A percentile compares a stretch with the other conserved stretches of the same genome.
phyloP scores from a whole-genome alignment of 2,113 vertebrate genomes.

The Bungarus multicinctus region DNA sequence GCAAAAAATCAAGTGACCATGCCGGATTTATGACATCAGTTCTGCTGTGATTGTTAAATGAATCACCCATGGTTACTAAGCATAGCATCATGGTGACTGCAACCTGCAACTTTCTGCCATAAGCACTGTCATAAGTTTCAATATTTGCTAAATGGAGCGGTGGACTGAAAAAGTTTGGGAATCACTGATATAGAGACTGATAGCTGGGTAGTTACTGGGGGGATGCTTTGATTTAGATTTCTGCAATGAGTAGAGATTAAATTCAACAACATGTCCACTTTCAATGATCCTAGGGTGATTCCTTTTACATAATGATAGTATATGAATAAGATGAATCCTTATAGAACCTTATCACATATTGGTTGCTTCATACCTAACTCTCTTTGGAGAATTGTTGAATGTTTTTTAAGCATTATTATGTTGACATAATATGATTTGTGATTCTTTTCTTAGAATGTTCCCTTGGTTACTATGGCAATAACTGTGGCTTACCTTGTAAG shows the following conservation, averaged over 20 bases:
- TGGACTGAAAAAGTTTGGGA: too few species aligned
- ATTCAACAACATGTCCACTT: not conserved
- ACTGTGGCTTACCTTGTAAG: constrained; percentile 5
- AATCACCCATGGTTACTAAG: not conserved
- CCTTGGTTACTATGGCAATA: constrained; percentile 20
- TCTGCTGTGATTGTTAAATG: not conserved
- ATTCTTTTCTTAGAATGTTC: constrained; percentile 20
- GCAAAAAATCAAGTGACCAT: not conserved
- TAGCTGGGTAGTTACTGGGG: not conserved
- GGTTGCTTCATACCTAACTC: not conserved
- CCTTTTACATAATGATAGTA: not conserved
- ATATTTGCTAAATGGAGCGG: not conserved
- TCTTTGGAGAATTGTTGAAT: not conserved
- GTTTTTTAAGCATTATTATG: not conserved
- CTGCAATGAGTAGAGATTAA: not conserved
- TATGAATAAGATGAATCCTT: not conserved
- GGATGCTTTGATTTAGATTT: not conserved
- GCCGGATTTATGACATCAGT: not conserved
- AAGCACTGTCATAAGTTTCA: not conserved
- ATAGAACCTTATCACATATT: not conserved
- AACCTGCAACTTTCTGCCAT: not conserved
- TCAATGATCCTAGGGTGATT: not conserved
- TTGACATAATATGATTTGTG: not conserved
- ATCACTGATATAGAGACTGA: not conserved
- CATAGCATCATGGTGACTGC: not conserved